Evolutionary conservation across 2,113 vertebrate species (phyloP), one percentile per base, ranked within the genome.

Genomic region (Heteronetta atricapilla): DNA sequence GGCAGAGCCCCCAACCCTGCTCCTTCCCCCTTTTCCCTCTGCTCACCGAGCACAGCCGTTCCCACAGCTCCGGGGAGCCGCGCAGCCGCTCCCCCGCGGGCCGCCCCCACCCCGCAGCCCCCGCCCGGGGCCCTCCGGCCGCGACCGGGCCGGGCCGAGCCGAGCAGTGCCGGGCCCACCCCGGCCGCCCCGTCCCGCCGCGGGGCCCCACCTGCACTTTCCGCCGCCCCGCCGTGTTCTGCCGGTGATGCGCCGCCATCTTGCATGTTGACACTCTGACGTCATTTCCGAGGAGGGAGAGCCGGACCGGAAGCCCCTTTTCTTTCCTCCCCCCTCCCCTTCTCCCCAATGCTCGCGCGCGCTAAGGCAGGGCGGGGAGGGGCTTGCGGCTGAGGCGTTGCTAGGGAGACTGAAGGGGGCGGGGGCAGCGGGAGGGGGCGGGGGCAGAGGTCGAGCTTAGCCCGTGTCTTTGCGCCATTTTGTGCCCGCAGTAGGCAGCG

Each of bases 201-300:
- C 8, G 1, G 25, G 25, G 33, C n/a, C 69, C 73, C 58, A 97
- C 96, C 96, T 96, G 99, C 56, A 99, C 99, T 99, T 99, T 99
- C 97, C 99, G 98, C 97, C 99, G 99, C 98, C 99, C 99, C 93
- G 99, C 99, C 96, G 99, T 98, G 98, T 99, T 99, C 98, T 99
- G 99, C 98, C 99, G 98, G 98, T 99, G 99, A 99, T 99, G 99
- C 58, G 99, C 98, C 98, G 99, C 99, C 99, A 99, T 99, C 98
- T 99, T 99, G 98, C 99, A 99, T 99, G 99, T 99, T 99, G 99
- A 99, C 99, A 99, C 98, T 97, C 53, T 87, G 81, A 97, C 97
- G 98, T 98, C 98, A 99, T 97, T 98, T 99, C 99, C 98, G 98
- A 95, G 63, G 89, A 95, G 93, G 86, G 28, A 3, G 3, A 8